Percentiles rank a stretch among this genome's conserved stretches.
Evolutionary conservation across 92 coral and sea anemone species (phyloP).

Genomic region (Meandrina meandrites): DNA sequence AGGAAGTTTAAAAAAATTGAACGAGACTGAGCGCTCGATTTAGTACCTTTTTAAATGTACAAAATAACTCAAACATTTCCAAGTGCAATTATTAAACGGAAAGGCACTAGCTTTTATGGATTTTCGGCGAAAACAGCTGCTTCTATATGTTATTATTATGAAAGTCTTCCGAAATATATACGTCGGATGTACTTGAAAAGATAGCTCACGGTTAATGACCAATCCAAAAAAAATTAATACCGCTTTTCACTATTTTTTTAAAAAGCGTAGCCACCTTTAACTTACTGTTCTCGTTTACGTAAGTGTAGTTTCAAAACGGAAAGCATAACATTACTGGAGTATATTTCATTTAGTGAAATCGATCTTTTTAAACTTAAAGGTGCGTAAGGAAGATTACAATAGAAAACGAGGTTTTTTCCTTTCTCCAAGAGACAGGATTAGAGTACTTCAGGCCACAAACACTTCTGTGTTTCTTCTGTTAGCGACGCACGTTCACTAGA

Average conservation of each 20-base stretch:
- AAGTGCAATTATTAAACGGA: background rate
- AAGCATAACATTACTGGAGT: too few relatives aligned
- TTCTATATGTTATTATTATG: background rate
- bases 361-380: too few relatives aligned
- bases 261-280: too few relatives aligned
- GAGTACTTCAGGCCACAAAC: background rate
- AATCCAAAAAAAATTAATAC: background rate
- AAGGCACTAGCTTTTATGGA: background rate
- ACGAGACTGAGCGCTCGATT: background rate
- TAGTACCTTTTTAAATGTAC: background rate
- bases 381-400: background rate
- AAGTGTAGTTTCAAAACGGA: background rate
- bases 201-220: background rate
- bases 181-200: background rate
- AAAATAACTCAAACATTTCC: background rate
- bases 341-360: background rate
- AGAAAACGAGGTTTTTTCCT: background rate
- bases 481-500: background rate
- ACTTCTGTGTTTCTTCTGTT: background rate
- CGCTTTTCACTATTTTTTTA: too few relatives aligned
- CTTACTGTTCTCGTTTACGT: too few relatives aligned
- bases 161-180: background rate
- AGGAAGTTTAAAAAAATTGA: background rate
- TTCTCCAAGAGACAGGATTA: background rate
- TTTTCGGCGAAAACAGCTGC: background rate